Evolutionary conservation across 2,797 vertebrate species (phyloP), one percentile per base, ranked within the genome.

Genomic region (Eurystomus glaucurus): DNA sequence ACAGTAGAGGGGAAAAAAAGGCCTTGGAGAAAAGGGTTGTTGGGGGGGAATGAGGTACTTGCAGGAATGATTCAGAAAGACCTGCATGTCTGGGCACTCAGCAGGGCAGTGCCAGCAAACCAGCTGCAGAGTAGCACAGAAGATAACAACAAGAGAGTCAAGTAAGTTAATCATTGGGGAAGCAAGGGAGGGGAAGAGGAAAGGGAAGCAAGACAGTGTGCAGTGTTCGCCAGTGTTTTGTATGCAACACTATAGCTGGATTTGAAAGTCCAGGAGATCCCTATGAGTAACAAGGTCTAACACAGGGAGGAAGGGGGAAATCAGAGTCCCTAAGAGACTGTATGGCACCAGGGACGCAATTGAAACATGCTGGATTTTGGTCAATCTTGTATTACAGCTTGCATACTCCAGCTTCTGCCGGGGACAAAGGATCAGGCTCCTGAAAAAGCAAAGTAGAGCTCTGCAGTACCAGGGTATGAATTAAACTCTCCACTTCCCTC

Each of bases 381-480:
- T 76, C 45, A 48, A 12, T 20, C n/a, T 18, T 43, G 29, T 0
- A 43, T 43, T 43, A 43, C 7, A 46, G 26, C 33, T 51, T 84
- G 25, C 23, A 37, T 14, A 43, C 28, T 75, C 33, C 52, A 86
- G 33, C 55, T 89, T 72, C 66, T 62, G 33, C 33, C 54, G 95
- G 37, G n/a, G 45, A 85, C 72, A 81, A 95, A 95, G 50, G 39
- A 82, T 87, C 18, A 45, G 51, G 33, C 29, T 90, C 64, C 66
- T 46, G 28, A 65, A 85, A 71, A 70, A 81, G 50, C 11, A 71
- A 85, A 57, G 14, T 4, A 31, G 45, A 89, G 64, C 48, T 74
- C 61, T 64, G 37, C 78, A 72, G 50, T 54, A 79, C 25, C 33
- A 87, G 28, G 14, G 23, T 45, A 74, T 14, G 20, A 86, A 92